Percentiles rank a stretch among this genome's conserved stretches.
These are phyloP conservation scores for Lerista edwardsae DNA, from an alignment of 2,797 vertebrate genomes.

Conservation along the genomic window DNA sequence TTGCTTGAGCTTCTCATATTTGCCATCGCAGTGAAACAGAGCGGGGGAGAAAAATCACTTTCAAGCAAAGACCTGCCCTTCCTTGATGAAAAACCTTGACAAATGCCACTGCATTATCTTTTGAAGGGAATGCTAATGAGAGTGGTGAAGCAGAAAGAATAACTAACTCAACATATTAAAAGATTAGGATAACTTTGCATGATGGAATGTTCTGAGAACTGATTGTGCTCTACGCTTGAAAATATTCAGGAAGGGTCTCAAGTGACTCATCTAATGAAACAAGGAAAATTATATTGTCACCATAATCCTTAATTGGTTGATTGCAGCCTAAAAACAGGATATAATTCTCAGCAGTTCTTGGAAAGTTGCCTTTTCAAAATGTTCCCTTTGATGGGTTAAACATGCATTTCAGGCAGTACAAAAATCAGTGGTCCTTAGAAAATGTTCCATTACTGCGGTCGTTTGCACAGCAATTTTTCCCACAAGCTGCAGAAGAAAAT, in stretches of 20 bases:
- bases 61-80: constrained; percentile 26
- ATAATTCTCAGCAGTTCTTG: constrained; percentile 21
- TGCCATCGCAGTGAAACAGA: background rate
- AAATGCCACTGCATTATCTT: background rate
- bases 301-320: constrained; percentile 23
- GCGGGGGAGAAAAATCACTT: background rate
- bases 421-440: background rate
- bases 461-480: background rate
- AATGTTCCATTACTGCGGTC: background rate
- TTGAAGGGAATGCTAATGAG: background rate
- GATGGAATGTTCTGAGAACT: constrained; percentile 17
- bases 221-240: constrained; percentile 10
- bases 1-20: background rate
- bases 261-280: constrained; percentile 25
- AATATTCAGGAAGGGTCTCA: constrained; percentile 17
- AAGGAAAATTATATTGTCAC: constrained; percentile 38
- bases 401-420: background rate
- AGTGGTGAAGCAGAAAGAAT: constrained; percentile 1
- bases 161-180: constrained; percentile 12
- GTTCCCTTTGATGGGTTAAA: constrained; percentile 10
- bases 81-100: background rate
- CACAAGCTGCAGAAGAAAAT: background rate
- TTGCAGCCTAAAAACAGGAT: background rate
- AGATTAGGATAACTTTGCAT: background rate
- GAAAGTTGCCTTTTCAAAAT: constrained; percentile 22